phyloP scores from a whole-genome alignment of 2,113 vertebrate species.

The Lophius piscatorius region DNA sequence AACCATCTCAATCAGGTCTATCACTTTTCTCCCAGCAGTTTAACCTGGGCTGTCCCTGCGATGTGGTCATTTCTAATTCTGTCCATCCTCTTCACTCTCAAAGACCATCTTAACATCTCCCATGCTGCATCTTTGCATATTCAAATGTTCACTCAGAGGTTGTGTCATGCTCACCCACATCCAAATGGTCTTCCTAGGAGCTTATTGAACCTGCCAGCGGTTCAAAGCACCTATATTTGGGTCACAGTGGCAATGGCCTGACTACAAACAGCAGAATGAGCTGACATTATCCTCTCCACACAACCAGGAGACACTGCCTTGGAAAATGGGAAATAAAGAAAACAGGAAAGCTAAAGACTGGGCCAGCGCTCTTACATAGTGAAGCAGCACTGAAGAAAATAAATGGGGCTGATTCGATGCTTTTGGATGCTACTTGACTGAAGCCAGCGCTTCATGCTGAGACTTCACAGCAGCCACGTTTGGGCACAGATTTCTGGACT shows the following conservation, averaged over 20 bases:
- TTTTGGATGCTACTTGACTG: constrained; percentile 5
- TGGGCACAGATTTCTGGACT: constrained; percentile 3
- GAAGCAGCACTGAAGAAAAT: constrained; percentile 48
- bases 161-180: too few species aligned
- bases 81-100: too few species aligned
- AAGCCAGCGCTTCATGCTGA: background rate
- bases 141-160: too few species aligned
- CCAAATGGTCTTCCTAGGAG: too few species aligned
- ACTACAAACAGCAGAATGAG: constrained; percentile 8
- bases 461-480: background rate
- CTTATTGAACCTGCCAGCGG: constrained; percentile 1
- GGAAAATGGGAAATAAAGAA: constrained; percentile 53
- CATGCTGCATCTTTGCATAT: too few species aligned
- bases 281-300: constrained; percentile 39
- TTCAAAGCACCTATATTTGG: background rate
- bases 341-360: constrained; percentile 28
- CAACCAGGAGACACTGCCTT: constrained; percentile 47
- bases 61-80: too few species aligned
- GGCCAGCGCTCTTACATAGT: constrained; percentile 26
- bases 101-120: too few species aligned
- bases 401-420: constrained; percentile 25
- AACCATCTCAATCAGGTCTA: too few species aligned
- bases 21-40: too few species aligned
- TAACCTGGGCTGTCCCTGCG: too few species aligned
- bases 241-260: constrained; percentile 27